phyloP scores from a whole-genome alignment of 2,888 invertebrate genomes.

The Pogonocherus hispidulus region DNA sequence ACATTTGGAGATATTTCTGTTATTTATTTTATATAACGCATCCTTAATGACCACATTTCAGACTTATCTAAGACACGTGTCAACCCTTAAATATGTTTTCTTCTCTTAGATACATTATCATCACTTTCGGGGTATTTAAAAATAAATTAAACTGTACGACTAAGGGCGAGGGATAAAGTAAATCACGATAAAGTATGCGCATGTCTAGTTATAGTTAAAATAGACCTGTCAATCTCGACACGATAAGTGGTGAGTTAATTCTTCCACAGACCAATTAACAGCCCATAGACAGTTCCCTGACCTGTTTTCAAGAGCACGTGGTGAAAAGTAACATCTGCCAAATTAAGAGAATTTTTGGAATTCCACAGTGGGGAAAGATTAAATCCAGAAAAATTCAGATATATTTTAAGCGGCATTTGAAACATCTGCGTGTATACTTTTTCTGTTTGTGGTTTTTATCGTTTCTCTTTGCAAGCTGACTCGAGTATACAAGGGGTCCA shows the following conservation, averaged over 20 bases:
- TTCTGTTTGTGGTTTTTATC: too few relatives aligned
- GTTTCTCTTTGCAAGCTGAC: too few relatives aligned
- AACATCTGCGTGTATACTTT: too few relatives aligned
- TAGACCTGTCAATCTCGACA: slow-evolving; percentile 34
- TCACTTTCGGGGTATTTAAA: background rate
- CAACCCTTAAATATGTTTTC: too few relatives aligned
- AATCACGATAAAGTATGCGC: slow-evolving; percentile 13
- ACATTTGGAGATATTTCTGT: too few relatives aligned
- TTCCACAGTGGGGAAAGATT: background rate
- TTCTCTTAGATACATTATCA: too few relatives aligned
- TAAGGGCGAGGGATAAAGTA: slow-evolving; percentile 14
- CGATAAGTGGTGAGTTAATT: slow-evolving; percentile 28
- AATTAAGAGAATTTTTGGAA: background rate
- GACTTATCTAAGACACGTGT: background rate
- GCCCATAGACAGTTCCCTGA: background rate
- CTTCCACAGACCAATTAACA: slow-evolving; percentile 31
- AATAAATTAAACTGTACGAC: background rate
- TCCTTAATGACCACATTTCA: too few relatives aligned
- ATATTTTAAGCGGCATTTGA: too few relatives aligned
- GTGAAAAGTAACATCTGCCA: slow-evolving; percentile 29
- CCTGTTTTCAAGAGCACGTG: slow-evolving; percentile 26
- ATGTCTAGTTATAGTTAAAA: slow-evolving; percentile 22
- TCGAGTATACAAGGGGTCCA: too few relatives aligned
- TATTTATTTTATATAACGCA: too few relatives aligned
- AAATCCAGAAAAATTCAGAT: too few relatives aligned